These are phyloP conservation scores for Ariolimax columbianus DNA, from an alignment of 2,888 invertebrate species.

Conservation along the genomic window DNA sequence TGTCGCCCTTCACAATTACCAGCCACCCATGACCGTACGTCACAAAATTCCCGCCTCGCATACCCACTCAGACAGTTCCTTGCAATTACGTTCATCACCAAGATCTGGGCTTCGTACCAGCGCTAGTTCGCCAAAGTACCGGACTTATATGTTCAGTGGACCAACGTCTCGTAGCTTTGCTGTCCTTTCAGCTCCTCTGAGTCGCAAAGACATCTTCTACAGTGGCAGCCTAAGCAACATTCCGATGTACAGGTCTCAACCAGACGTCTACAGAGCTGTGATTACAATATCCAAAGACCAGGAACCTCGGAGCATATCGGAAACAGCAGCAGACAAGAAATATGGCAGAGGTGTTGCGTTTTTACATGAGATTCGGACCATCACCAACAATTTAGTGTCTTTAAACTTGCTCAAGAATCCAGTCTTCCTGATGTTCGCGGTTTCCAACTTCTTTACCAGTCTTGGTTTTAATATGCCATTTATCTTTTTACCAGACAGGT, in stretches of 20 bases:
- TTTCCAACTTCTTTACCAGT: slow-evolving; percentile 60
- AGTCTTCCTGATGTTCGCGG: slow-evolving; percentile 58
- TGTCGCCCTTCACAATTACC: too few species aligned
- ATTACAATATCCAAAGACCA: slow-evolving; percentile 72
- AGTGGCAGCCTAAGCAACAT: slow-evolving; percentile 86
- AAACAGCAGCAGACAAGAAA: background rate
- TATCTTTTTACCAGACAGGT: slow-evolving; percentile 86
- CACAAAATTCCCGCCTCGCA: background rate
- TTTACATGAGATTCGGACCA: slow-evolving; percentile 62
- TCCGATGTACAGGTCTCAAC: slow-evolving; percentile 77
- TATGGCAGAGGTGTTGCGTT: slow-evolving; percentile 39
- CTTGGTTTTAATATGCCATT: slow-evolving; percentile 91
- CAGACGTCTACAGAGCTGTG: slow-evolving; percentile 75
- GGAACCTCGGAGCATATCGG: background rate
- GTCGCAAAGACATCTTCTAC: slow-evolving; percentile 92
- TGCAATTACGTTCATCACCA: background rate
- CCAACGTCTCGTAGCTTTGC: background rate
- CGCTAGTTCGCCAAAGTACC: background rate
- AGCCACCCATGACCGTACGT: too few species aligned
- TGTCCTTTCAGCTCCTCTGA: slow-evolving; percentile 25
- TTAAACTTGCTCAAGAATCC: slow-evolving; percentile 58
- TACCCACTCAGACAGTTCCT: background rate
- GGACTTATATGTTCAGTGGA: background rate
- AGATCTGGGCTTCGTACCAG: background rate
- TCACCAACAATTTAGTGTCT: slow-evolving; percentile 86